These are phyloP conservation scores for Menura novaehollandiae DNA, from an alignment of 2,113 vertebrate species.

Conservation along the genomic window DNA sequence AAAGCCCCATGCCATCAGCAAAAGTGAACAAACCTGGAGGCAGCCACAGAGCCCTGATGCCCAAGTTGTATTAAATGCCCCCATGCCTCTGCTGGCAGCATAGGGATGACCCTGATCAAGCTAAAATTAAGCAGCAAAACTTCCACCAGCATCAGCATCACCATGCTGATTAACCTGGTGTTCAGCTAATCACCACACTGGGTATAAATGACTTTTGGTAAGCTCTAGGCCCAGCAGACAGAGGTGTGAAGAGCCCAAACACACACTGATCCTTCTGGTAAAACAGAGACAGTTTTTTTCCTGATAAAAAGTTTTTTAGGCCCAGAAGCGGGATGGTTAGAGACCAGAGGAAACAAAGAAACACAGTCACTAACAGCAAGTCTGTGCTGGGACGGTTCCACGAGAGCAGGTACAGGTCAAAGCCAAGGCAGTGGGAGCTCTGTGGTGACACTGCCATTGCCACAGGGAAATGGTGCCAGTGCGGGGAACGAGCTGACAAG, in stretches of 20 bases:
- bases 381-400: not conserved
- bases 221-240: not conserved
- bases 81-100: not conserved
- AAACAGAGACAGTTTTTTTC: not conserved
- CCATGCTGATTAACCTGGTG: not conserved
- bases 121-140: not conserved
- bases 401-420: not conserved
- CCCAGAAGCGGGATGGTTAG: not conserved
- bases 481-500: rapidly evolving
- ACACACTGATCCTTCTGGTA: not conserved
- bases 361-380: not conserved
- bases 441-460: rapidly evolving
- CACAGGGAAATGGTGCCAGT: rapidly evolving
- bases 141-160: not conserved
- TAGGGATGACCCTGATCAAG: not conserved
- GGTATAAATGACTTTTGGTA: not conserved
- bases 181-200: not conserved
- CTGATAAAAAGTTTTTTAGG: not conserved
- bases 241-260: not conserved
- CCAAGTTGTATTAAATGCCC: not conserved
- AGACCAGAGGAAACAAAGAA: not conserved
- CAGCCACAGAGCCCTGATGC: not conserved
- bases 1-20: not conserved
- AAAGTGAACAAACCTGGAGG: not conserved
- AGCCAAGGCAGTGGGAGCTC: not conserved